Evolutionary conservation across 1,140 invertebrate species (phyloP).

Genomic region (Pectinophora gossypiella): DNA sequence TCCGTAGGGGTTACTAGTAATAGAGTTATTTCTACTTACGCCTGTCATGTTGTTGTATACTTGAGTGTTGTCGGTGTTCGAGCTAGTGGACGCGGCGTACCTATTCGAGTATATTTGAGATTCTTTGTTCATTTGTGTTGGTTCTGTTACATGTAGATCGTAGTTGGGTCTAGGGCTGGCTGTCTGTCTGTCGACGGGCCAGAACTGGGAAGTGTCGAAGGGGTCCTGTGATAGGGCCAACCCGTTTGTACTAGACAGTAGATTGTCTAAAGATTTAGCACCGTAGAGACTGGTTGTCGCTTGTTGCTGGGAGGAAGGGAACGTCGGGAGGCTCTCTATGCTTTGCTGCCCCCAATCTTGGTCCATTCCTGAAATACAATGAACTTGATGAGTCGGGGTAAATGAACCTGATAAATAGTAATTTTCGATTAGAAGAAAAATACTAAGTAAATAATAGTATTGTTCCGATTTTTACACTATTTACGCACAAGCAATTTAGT

Average conservation of each 20-base stretch:
- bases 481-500: too few relatives aligned
- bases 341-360: conserved; percentile 53
- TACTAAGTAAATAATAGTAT: too few relatives aligned
- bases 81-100: conserved; percentile 12
- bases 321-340: conserved; percentile 51
- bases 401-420: too few relatives aligned
- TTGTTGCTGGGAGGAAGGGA: conserved; percentile 26
- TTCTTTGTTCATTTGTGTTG: conserved; percentile 30
- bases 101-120: conserved; percentile 45
- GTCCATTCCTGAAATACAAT: conserved; percentile 36
- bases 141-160: conserved; percentile 30
- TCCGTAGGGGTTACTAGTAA: conserved; percentile 19
- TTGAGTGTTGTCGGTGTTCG: not conserved
- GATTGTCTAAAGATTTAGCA: conserved; percentile 57
- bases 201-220: conserved; percentile 50
- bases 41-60: not conserved
- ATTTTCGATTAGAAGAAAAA: too few relatives aligned
- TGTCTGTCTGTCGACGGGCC: conserved; percentile 16
- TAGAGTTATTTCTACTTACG: conserved; percentile 16
- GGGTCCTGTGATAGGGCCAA: conserved; percentile 31
- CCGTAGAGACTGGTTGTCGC: conserved; percentile 41
- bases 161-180: conserved; percentile 37
- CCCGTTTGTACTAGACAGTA: conserved; percentile 16
- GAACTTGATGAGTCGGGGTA: too few relatives aligned
- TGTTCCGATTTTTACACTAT: too few relatives aligned